phyloP scores from a whole-genome alignment of 2,797 vertebrate genomes.

The Brachyrhaphis roseni region DNA sequence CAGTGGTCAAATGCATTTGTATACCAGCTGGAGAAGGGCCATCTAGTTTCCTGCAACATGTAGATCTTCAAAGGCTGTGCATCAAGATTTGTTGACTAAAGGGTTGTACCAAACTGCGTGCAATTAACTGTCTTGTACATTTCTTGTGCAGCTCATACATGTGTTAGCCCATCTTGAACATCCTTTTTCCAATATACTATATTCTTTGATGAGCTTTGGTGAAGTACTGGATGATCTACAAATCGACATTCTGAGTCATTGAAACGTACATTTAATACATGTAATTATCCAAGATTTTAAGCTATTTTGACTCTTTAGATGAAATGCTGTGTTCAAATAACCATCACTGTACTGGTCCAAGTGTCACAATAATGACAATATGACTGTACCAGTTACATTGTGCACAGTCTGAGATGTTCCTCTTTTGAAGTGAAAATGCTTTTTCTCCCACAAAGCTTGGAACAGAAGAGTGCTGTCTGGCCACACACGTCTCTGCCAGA shows the following conservation, averaged over 20 bases:
- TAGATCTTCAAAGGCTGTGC: neutral
- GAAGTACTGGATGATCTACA: neutral
- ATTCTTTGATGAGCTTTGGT: neutral
- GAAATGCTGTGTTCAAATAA: neutral
- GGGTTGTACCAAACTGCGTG: neutral
- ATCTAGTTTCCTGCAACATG: neutral
- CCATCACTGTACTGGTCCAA: constrained; percentile 33
- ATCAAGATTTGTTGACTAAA: neutral
- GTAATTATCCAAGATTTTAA: neutral
- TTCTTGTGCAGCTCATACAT: neutral
- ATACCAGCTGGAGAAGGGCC: no score
- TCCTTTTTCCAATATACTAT: neutral
- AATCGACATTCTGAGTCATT: neutral
- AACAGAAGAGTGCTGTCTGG: constrained; percentile 64
- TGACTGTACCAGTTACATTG: constrained; percentile 35
- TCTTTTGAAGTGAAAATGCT: constrained; percentile 46
- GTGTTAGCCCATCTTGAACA: neutral
- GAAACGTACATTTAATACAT: neutral
- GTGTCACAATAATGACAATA: constrained; percentile 32
- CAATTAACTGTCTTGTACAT: neutral
- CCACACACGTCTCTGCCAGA: constrained; percentile 65
- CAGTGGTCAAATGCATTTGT: neutral
- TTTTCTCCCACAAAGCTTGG: constrained; percentile 51
- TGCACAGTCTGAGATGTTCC: constrained; percentile 25
- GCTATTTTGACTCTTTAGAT: neutral